Percentiles rank a stretch among this genome's conserved stretches.
These are phyloP conservation scores for Tragelaphus scriptus DNA, from an alignment of 2,113 vertebrate species.

Conservation along the genomic window DNA sequence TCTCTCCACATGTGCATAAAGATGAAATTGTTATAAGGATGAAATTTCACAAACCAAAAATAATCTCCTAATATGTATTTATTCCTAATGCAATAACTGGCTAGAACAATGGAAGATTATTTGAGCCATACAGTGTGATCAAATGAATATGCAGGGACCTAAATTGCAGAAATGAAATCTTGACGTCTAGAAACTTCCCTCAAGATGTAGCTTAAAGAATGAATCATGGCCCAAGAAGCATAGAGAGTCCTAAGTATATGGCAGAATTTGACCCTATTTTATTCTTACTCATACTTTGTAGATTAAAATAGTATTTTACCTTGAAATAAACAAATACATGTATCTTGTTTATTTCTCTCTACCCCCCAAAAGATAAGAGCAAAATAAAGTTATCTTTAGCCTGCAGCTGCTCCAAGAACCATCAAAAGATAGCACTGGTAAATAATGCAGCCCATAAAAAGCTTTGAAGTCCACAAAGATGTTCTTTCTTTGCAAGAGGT, in stretches of 20 bases:
- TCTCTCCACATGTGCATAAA: not conserved
- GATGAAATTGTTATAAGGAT: not conserved
- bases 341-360: constrained; percentile 23
- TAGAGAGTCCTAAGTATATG: not conserved
- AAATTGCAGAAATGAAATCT: constrained; percentile 37
- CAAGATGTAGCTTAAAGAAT: not conserved
- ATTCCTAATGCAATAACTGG: not conserved
- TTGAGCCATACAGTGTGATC: not conserved
- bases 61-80: not conserved
- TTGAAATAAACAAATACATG: constrained; percentile 46
- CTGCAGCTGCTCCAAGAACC: constrained; percentile 27
- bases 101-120: not conserved
- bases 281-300: not conserved
- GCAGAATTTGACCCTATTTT: constrained; percentile 16
- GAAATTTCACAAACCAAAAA: not conserved
- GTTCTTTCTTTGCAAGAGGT: not conserved
- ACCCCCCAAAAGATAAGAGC: constrained; percentile 33
- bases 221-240: not conserved
- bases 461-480: constrained; percentile 19
- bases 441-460: not conserved
- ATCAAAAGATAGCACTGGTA: not conserved
- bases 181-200: constrained; percentile 11
- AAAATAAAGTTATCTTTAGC: constrained; percentile 62
- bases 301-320: constrained; percentile 50
- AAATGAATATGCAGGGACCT: not conserved